These are phyloP conservation scores for Tortrix viridana DNA, from an alignment of 2,888 invertebrate species.

Conservation along the genomic window DNA sequence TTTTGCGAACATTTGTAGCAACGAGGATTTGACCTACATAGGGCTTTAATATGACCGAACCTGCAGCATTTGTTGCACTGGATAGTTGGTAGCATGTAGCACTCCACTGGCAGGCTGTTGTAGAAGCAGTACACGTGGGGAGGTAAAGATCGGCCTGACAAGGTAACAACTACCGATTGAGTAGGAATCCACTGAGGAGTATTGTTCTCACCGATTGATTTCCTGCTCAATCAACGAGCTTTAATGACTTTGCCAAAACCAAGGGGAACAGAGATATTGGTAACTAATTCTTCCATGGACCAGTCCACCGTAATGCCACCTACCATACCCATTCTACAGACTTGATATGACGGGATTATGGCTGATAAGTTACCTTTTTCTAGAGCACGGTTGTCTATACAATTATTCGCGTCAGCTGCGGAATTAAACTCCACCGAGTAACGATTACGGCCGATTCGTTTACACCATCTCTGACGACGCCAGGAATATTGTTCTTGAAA, in stretches of 20 bases:
- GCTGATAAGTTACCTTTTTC: constrained; percentile 13
- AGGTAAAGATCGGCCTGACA: constrained; percentile 25
- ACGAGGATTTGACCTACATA: constrained; percentile 8
- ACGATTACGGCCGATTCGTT: constrained; percentile 34
- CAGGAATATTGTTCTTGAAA: no score
- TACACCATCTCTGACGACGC: constrained; percentile 34
- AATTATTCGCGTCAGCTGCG: constrained; percentile 31
- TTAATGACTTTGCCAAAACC: no score
- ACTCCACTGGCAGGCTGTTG: constrained; percentile 24
- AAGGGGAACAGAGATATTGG: no score
- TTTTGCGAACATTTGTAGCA: constrained; percentile 7
- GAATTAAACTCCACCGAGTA: constrained; percentile 28
- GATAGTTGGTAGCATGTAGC: constrained; percentile 8
- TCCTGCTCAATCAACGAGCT: constrained; percentile 29
- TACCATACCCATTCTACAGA: constrained; percentile 24
- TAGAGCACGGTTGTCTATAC: constrained; percentile 18
- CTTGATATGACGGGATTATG: constrained; percentile 14
- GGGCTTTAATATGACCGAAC: constrained; percentile 4
- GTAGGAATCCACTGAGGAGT: constrained; percentile 30
- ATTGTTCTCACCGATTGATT: neutral
- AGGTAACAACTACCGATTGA: constrained; percentile 32
- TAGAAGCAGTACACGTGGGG: constrained; percentile 18
- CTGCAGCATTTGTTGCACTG: constrained; percentile 10
- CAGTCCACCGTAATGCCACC: constrained; percentile 12
- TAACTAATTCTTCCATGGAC: no score